Conservation (phyloP, 2,113 vertebrate species). For the Salvelinus sp. region DNA sequence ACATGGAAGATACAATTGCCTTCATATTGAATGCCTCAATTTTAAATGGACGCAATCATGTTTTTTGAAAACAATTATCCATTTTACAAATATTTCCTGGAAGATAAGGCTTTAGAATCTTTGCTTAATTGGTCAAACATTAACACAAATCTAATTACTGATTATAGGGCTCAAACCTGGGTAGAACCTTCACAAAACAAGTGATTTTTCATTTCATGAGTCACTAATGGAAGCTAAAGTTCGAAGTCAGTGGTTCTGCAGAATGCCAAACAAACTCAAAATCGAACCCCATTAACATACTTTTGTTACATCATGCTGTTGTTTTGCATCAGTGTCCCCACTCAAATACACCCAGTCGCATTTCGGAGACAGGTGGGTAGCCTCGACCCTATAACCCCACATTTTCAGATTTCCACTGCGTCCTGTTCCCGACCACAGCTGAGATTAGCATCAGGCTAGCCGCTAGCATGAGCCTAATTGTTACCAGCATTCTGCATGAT, state of each 20-base stretch:
- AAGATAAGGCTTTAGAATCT: no score
- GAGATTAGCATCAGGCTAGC: no score
- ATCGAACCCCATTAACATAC: background rate
- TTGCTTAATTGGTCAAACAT: background rate
- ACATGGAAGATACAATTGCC: conserved; percentile 10
- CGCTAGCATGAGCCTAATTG: no score
- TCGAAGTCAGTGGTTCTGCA: no score
- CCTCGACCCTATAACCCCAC: conserved; percentile 23
- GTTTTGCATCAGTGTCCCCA: conserved; percentile 27
- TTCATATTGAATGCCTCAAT: background rate
- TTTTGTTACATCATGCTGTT: conserved; percentile 40
- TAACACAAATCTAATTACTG: background rate
- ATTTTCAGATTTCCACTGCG: conserved; percentile 35
- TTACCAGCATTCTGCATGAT: no score
- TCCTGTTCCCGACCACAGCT: no score
- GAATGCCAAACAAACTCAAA: no score
- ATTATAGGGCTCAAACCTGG: no score
- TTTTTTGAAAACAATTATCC: conserved; percentile 4
- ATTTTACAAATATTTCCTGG: background rate
- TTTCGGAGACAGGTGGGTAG: no score
- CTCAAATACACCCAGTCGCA: conserved; percentile 9
- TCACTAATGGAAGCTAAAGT: no score
- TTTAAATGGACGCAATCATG: conserved; percentile 10
- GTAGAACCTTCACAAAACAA: no score
- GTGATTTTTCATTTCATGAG: no score